Evolutionary conservation across 1,140 invertebrate genomes (phyloP).

Genomic region (Pollicipes pollicipes): DNA sequence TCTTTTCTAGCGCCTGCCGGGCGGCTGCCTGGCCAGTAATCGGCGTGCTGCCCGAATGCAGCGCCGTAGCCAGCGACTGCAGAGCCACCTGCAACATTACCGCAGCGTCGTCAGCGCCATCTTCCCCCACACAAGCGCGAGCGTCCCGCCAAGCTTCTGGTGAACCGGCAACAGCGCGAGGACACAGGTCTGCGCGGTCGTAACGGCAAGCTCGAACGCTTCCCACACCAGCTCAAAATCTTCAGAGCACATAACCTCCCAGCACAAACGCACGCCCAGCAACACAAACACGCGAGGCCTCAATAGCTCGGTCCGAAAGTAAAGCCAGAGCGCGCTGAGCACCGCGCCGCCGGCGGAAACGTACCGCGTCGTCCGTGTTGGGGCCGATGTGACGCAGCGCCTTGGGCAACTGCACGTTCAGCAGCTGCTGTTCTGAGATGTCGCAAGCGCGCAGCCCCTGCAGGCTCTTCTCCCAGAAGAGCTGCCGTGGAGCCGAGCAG

Average conservation of each 20-base stretch:
- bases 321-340: too few relatives aligned
- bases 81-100: not conserved
- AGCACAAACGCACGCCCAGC: too few relatives aligned
- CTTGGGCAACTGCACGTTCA: constrained; percentile 63
- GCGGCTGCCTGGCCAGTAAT: constrained; percentile 78
- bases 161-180: too few relatives aligned
- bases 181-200: too few relatives aligned
- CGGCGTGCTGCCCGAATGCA: constrained; percentile 26
- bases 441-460: constrained; percentile 79
- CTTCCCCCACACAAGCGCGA: too few relatives aligned
- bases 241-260: too few relatives aligned
- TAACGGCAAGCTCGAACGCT: too few relatives aligned
- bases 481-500: constrained; percentile 37
- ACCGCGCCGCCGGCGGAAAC: too few relatives aligned
- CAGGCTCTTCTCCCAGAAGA: constrained; percentile 94
- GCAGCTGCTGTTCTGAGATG: constrained; percentile 57
- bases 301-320: too few relatives aligned
- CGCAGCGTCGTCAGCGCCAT: not conserved
- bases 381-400: constrained; percentile 78
- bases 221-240: too few relatives aligned
- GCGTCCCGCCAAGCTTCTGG: too few relatives aligned
- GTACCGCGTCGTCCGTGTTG: constrained; percentile 62
- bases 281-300: too few relatives aligned
- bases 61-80: constrained; percentile 27
- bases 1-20: constrained; percentile 68